phyloP scores from a whole-genome alignment of 2,888 invertebrate species.

The Pyrgus malvae region DNA sequence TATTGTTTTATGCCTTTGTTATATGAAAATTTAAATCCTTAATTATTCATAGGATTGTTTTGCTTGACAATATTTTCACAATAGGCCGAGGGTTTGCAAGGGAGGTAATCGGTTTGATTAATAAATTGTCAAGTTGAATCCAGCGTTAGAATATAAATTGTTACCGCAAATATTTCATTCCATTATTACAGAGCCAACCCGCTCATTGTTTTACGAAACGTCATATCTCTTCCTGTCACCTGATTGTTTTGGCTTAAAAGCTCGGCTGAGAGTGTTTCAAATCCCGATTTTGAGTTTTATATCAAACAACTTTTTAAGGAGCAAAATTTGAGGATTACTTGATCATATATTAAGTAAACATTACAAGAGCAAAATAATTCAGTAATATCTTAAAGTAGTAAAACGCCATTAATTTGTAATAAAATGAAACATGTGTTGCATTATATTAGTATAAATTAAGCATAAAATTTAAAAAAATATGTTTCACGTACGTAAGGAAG shows the following conservation, averaged over 20 bases:
- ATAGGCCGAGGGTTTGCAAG: constrained; percentile 71
- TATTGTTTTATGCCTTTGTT: constrained; percentile 80
- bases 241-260: constrained; percentile 63
- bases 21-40: constrained; percentile 80
- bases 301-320: too few relatives aligned
- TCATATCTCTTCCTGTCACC: constrained; percentile 79
- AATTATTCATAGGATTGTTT: constrained; percentile 82
- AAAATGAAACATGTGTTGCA: too few relatives aligned
- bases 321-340: too few relatives aligned
- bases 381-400: too few relatives aligned
- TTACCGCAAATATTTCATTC: constrained; percentile 80
- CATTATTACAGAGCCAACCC: constrained; percentile 71
- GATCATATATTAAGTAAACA: too few relatives aligned
- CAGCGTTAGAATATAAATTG: constrained; percentile 79
- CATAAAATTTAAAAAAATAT: too few relatives aligned
- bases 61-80: constrained; percentile 79
- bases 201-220: constrained; percentile 79
- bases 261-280: constrained; percentile 30
- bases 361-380: too few relatives aligned
- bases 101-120: constrained; percentile 81
- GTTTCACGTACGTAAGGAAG: too few relatives aligned
- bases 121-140: constrained; percentile 82
- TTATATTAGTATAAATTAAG: too few relatives aligned
- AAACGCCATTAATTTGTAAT: too few relatives aligned
- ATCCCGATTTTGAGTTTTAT: not conserved